Conservation (phyloP, 1,140 invertebrate genomes). For the Drosophila bifasciata region DNA sequence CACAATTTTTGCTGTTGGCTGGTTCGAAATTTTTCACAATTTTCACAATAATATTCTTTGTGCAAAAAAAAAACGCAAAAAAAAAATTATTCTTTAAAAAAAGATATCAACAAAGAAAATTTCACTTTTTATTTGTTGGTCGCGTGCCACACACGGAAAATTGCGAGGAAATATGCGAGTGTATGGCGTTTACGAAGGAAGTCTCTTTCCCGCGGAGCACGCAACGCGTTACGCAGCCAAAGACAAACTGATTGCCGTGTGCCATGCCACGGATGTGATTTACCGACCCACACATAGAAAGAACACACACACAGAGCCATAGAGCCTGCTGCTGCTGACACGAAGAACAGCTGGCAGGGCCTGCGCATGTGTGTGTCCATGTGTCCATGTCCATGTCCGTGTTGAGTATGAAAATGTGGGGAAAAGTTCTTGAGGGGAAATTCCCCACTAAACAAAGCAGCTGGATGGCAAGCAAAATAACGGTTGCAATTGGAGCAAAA, state of each 20-base stretch:
- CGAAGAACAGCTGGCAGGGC: slow-evolving; percentile 53
- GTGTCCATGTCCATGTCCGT: slow-evolving; percentile 6
- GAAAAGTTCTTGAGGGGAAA: slow-evolving; percentile 18
- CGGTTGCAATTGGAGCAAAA: too few species aligned
- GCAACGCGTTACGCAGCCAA: slow-evolving; percentile 79
- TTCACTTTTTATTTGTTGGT: slow-evolving; percentile 5
- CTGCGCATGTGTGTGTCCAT: slow-evolving; percentile 59
- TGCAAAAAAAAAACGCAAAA: too few species aligned
- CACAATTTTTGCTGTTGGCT: too few species aligned
- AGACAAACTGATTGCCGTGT: slow-evolving; percentile 82
- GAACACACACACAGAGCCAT: slow-evolving; percentile 28
- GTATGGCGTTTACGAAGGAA: slow-evolving; percentile 15
- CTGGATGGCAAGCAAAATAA: too few species aligned
- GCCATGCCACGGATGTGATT: slow-evolving; percentile 76
- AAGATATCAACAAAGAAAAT: neutral
- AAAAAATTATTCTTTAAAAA: too few species aligned
- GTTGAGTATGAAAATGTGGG: neutral
- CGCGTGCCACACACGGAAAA: neutral
- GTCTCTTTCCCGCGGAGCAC: slow-evolving; percentile 53
- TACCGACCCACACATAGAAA: slow-evolving; percentile 63
- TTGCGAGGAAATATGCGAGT: neutral
- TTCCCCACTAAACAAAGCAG: neutral
- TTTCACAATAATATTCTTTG: too few species aligned
- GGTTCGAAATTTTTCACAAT: too few species aligned
- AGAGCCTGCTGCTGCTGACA: slow-evolving; percentile 5